Evolutionary conservation across 2,888 invertebrate genomes (phyloP).

Genomic region (Strigamia maritima): DNA sequence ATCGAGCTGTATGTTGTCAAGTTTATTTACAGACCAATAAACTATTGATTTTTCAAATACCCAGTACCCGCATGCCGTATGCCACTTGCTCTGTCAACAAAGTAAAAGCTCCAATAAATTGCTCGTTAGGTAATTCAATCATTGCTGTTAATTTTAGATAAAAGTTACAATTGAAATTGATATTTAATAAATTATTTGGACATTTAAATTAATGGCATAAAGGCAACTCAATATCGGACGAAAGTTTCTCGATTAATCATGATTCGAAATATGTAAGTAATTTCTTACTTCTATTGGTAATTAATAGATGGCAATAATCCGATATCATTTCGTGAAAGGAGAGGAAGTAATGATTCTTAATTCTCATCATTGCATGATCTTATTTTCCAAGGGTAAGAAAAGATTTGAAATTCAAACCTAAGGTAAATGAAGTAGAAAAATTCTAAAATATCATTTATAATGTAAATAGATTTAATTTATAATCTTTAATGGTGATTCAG

Average conservation of each 20-base stretch:
- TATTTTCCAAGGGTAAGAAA: background rate
- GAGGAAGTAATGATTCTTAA: slow-evolving; percentile 17
- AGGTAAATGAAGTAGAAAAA: background rate
- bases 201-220: background rate
- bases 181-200: background rate
- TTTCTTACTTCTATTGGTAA: background rate
- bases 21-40: background rate
- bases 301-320: background rate
- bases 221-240: background rate
- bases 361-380: background rate
- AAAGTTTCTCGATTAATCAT: background rate
- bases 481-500: background rate
- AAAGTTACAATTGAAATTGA: background rate
- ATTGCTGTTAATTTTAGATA: background rate
- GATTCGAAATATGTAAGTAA: background rate
- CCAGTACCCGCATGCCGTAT: background rate
- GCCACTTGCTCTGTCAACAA: background rate
- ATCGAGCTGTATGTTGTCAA: background rate
- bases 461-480: background rate
- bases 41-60: background rate
- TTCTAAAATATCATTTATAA: background rate
- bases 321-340: background rate
- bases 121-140: slow-evolving; percentile 12
- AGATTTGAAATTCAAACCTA: background rate
- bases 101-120: background rate